A percentile compares a stretch with the other conserved stretches of the same genome.
Evolutionary conservation across 2,113 vertebrate species (phyloP).

Genomic region (Chaetorhynchus papuensis): DNA sequence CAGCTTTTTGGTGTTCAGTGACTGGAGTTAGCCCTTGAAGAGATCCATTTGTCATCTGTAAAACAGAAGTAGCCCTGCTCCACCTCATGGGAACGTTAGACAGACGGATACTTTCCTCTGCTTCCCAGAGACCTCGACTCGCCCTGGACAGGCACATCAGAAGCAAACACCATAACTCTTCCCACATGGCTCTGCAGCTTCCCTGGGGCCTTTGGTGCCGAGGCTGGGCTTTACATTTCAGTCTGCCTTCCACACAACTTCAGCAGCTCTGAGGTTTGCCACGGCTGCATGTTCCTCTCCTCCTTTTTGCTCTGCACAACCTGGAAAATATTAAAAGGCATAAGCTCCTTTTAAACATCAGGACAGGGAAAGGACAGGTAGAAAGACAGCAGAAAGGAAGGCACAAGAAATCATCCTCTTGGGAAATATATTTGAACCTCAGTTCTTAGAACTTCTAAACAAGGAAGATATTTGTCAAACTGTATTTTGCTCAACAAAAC

Average conservation of each 20-base stretch:
- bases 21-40: not conserved
- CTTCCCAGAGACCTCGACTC: not conserved
- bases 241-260: not conserved
- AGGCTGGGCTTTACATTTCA: not conserved
- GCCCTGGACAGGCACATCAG: not conserved
- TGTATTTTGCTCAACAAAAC: not conserved
- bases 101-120: not conserved
- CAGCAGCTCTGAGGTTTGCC: not conserved
- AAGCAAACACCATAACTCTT: not conserved
- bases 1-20: not conserved
- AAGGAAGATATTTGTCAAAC: not conserved
- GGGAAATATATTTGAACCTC: not conserved
- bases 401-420: not conserved
- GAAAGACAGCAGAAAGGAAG: not conserved
- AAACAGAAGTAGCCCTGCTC: not conserved
- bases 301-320: not conserved
- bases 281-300: rapidly evolving
- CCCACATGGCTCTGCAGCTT: not conserved
- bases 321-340: not conserved
- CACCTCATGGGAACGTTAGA: not conserved
- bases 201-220: not conserved
- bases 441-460: not conserved
- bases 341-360: not conserved
- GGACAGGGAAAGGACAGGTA: not conserved
- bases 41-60: not conserved